A percentile compares a stretch with the other conserved stretches of the same genome.
phyloP scores from a whole-genome alignment of 2,113 vertebrate genomes.

The Erythrocercus mccallii region DNA sequence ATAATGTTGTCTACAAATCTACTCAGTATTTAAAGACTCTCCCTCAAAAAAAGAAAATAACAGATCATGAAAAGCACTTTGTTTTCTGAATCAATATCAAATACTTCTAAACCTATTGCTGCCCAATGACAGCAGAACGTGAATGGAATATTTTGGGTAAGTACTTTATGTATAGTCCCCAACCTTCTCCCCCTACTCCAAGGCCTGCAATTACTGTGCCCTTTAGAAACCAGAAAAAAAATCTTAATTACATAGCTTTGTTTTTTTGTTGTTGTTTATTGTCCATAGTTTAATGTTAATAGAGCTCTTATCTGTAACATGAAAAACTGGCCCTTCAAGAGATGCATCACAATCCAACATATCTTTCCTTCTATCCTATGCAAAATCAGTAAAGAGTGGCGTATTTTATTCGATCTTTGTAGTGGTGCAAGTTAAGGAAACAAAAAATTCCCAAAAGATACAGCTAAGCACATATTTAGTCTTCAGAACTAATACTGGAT shows the following conservation, averaged over 20 bases:
- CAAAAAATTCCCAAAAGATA: not conserved
- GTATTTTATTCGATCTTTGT: not conserved
- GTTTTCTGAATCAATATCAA: not conserved
- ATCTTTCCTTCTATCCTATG: not conserved
- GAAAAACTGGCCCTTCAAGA: not conserved
- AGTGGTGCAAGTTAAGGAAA: fast-evolving
- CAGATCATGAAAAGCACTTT: not conserved
- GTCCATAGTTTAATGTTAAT: not conserved
- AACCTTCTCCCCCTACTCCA: not conserved
- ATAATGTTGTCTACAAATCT: not conserved
- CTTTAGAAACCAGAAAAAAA: not conserved
- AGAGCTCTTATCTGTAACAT: not conserved
- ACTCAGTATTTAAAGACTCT: not conserved
- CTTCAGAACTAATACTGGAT: not conserved
- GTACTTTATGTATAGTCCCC: not conserved
- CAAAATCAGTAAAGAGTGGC: not conserved
- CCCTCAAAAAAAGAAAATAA: not conserved
- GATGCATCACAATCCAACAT: fast-evolving
- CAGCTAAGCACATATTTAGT: not conserved
- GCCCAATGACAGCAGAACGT: not conserved
- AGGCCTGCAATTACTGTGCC: not conserved
- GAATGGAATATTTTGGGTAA: not conserved
- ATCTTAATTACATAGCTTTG: not conserved
- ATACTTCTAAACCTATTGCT: not conserved
- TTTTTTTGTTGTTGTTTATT: not conserved